These are phyloP conservation scores for Okapia johnstoni DNA, from an alignment of 2,113 vertebrate genomes.

Conservation along the genomic window DNA sequence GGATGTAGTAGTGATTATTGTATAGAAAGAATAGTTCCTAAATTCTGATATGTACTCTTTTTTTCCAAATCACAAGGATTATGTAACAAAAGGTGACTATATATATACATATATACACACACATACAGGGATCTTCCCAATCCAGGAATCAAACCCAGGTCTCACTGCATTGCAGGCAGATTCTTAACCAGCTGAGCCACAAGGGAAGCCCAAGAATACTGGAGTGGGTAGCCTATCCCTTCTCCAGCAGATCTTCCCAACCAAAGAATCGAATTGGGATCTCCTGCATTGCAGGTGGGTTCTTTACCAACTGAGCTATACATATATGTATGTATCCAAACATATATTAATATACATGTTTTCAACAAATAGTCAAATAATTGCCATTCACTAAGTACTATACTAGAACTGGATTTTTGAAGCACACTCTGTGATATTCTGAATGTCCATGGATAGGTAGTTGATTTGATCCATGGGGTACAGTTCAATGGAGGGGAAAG, in stretches of 20 bases:
- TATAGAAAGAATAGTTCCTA: neutral
- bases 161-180: neutral
- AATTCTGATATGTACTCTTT: neutral
- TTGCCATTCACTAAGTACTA: neutral
- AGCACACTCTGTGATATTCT: neutral
- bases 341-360: neutral
- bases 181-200: no score
- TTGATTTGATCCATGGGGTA: neutral
- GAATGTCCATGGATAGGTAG: neutral
- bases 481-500: neutral
- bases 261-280: no score
- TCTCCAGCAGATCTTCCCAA: no score
- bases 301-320: neutral
- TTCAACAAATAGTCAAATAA: neutral
- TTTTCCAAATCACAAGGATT: neutral
- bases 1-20: neutral
- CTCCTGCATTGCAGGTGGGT: neutral
- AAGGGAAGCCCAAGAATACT: no score
- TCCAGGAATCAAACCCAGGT: neutral
- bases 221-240: no score
- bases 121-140: neutral
- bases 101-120: rapidly evolving
- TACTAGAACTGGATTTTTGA: neutral
- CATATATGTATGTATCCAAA: neutral
- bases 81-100: neutral